Evolutionary conservation across 2,888 invertebrate species (phyloP).

Genomic region (Melieria omissa): DNA sequence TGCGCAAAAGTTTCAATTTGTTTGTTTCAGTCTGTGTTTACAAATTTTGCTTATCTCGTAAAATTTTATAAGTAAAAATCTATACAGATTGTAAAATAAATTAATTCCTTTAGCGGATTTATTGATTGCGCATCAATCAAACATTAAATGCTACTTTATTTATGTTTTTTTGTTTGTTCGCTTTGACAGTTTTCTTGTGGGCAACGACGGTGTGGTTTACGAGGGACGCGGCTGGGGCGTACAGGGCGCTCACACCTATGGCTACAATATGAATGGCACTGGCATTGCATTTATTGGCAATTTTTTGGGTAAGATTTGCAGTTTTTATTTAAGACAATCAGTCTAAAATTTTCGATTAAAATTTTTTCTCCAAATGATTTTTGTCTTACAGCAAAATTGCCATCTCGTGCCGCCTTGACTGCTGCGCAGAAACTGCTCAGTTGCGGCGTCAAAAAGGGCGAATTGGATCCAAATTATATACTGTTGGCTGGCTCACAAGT

Average conservation of each 20-base stretch:
- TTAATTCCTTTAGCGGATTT: no score
- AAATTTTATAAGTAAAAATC: no score
- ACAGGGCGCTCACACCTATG: slow-evolving; percentile 71
- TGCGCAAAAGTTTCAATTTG: no score
- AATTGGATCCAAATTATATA: slow-evolving; percentile 65
- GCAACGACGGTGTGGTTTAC: slow-evolving; percentile 74
- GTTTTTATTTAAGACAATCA: background rate
- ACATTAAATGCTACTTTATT: slow-evolving; percentile 6
- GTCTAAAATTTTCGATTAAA: background rate
- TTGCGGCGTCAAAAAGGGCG: slow-evolving; percentile 66
- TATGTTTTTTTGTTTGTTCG: background rate
- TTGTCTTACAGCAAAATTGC: slow-evolving; percentile 62
- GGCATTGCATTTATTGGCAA: slow-evolving; percentile 74
- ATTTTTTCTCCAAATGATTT: slow-evolving; percentile 5
- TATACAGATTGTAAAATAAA: no score
- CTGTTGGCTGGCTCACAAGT: slow-evolving; percentile 69
- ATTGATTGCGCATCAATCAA: background rate
- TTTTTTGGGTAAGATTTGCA: slow-evolving; percentile 63
- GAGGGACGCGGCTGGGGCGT: slow-evolving; percentile 75
- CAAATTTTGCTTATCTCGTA: no score
- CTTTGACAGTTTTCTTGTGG: slow-evolving; percentile 70
- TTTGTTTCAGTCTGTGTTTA: no score
- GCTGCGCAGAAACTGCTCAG: slow-evolving; percentile 65
- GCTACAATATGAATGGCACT: slow-evolving; percentile 72
- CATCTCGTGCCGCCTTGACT: slow-evolving; percentile 61